phyloP scores from a whole-genome alignment of 1,140 invertebrate genomes.

The Sitobion miscanthi region DNA sequence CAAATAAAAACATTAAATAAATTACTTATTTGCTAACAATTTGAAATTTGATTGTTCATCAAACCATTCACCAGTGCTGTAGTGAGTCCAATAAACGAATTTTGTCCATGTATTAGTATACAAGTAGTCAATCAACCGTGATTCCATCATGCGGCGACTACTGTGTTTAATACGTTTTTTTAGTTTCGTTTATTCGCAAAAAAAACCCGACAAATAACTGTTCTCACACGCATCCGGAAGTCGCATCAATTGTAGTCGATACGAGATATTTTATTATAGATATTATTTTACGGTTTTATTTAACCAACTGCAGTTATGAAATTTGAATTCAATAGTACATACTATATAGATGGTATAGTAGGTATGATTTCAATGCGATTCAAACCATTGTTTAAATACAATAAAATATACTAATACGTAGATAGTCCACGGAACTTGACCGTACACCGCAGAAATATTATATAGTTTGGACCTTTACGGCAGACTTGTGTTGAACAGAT shows the following conservation, averaged over 20 bases:
- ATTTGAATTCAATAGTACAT: not conserved
- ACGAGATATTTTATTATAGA: not conserved
- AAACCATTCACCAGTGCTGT: no score
- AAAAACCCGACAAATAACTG: not conserved
- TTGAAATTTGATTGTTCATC: not conserved
- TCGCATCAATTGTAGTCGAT: not conserved
- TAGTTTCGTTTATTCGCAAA: not conserved
- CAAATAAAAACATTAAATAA: no score
- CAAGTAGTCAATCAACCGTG: not conserved
- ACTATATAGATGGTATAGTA: not conserved
- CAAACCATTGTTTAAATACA: constrained; percentile 16
- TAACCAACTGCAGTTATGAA: not conserved
- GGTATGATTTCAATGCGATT: not conserved
- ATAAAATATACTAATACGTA: constrained; percentile 1
- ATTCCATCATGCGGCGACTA: not conserved
- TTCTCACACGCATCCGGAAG: not conserved
- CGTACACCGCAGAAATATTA: not conserved
- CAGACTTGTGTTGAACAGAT: no score
- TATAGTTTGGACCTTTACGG: not conserved
- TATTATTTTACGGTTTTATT: not conserved
- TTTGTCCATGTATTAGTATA: not conserved
- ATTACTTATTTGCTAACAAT: no score
- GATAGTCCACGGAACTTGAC: not conserved
- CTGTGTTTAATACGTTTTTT: not conserved
- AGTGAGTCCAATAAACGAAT: not conserved